Base-by-base conservation (phyloP, 2,797 vertebrate species). In the Phataginus tetradactyla region DNA sequence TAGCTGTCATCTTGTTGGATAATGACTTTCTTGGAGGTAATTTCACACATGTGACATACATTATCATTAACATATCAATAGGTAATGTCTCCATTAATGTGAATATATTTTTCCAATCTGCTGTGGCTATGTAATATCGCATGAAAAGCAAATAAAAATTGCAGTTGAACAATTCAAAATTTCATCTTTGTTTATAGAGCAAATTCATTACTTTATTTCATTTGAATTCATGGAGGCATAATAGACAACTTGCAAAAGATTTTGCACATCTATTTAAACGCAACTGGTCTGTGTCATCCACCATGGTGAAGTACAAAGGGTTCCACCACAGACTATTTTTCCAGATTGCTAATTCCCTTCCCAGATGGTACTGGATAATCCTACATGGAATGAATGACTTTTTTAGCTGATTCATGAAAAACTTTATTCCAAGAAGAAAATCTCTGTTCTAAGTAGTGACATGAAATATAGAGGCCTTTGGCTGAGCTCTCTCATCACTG, bases 391-490 rank as follows among this genome's bases (percentile, higher is more conserved):
- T 96, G 90, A 98, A 98, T 96, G 97, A 98, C 97, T 98, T 98
- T 98, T 97, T 98, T 98, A 98, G 98, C 97, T 98, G 98, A 98
- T 97, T 98, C 98, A 98, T 97, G 97, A 97, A 97, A 98, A 98
- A 98, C 97, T 98, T 92, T 98, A 97, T 98, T 98, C 97, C 97
- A 98, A 98, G 97, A 96, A 98, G 96, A 98, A 98, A 98, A 97
- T 96, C 97, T 96, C 42, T 97, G 96, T 98, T 98, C 97, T 98
- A 96, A 95, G 88, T 96, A 91, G 84, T 86, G 90, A 63, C 57
- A 95, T 95, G 53, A 94, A 97, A 97, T 64, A 90, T 55, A 96
- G 69, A 93, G 34, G 51, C 68, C 83, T 97, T 96, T 97, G 93
- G 89, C 95, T 89, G 55, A n/a, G 74, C 63, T 95, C 61, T 95